Conservation (phyloP, 1,140 invertebrate species). For the Microvelia longipes region DNA sequence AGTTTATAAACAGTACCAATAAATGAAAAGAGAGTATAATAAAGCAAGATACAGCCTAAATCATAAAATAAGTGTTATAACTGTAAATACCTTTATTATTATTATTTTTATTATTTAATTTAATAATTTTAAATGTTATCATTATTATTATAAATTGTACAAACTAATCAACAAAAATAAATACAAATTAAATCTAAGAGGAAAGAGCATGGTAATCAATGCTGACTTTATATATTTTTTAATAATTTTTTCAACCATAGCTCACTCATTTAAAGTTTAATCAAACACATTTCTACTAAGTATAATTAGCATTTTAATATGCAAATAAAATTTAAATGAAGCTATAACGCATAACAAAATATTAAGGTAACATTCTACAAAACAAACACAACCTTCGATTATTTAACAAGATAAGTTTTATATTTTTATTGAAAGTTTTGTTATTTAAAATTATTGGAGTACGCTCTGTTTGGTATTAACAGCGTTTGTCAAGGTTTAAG, state of each 20-base stretch:
- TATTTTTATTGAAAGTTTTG: background rate
- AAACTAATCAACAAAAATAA: too few relatives aligned
- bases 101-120: background rate
- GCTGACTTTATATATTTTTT: background rate
- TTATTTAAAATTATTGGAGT: background rate
- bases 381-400: background rate
- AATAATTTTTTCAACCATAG: background rate
- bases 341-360: background rate
- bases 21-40: background rate
- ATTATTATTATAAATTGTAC: too few relatives aligned
- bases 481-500: background rate
- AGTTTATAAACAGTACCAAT: constrained; percentile 1
- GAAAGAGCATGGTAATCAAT: background rate
- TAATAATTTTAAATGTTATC: background rate
- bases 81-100: background rate
- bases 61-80: background rate
- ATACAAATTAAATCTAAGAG: too few relatives aligned
- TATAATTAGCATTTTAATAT: background rate
- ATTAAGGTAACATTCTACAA: too few relatives aligned
- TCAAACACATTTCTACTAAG: background rate
- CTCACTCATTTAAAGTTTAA: background rate
- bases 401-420: background rate
- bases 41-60: constrained; percentile 1
- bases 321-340: background rate
- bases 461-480: background rate